Evolutionary conservation across 2,888 invertebrate species (phyloP).

Genomic region (Calephelis perditalis): DNA sequence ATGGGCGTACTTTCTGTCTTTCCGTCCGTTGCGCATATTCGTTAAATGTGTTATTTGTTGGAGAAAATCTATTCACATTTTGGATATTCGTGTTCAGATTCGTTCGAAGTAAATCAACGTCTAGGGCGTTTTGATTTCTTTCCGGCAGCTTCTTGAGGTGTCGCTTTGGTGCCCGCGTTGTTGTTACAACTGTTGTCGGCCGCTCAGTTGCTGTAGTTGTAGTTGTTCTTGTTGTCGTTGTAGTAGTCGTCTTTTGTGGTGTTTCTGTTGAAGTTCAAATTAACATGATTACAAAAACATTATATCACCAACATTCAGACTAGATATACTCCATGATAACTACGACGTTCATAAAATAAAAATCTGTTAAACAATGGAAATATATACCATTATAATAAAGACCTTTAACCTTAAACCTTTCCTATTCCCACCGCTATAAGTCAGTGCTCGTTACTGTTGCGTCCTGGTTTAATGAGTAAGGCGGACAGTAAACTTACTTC

Average conservation of each 20-base stretch:
- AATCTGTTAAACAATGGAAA: too few relatives aligned
- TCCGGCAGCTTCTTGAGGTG: conserved; percentile 62
- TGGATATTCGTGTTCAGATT: conserved; percentile 61
- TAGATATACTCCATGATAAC: too few relatives aligned
- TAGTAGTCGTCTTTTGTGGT: conserved; percentile 60
- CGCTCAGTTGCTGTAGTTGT: conserved; percentile 50
- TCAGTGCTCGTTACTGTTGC: too few relatives aligned
- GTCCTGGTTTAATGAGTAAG: too few relatives aligned
- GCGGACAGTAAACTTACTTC: too few relatives aligned
- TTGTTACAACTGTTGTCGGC: conserved; percentile 45
- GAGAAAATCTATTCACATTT: conserved; percentile 42
- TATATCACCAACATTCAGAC: too few relatives aligned
- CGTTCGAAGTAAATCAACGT: conserved; percentile 54
- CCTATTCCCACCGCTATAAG: too few relatives aligned
- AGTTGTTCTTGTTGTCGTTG: conserved; percentile 62
- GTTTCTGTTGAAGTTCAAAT: conserved; percentile 55
- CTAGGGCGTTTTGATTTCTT: conserved; percentile 57
- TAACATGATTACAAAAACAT: neutral
- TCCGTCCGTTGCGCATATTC: conserved; percentile 64
- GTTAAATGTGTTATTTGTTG: conserved; percentile 52
- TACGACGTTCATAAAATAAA: too few relatives aligned
- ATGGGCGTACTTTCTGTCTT: conserved; percentile 65
- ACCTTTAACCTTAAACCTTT: too few relatives aligned
- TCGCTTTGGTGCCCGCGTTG: conserved; percentile 58
- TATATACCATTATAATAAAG: too few relatives aligned